Conservation (phyloP, 2,113 vertebrate species). For the Psophia crepitans region DNA sequence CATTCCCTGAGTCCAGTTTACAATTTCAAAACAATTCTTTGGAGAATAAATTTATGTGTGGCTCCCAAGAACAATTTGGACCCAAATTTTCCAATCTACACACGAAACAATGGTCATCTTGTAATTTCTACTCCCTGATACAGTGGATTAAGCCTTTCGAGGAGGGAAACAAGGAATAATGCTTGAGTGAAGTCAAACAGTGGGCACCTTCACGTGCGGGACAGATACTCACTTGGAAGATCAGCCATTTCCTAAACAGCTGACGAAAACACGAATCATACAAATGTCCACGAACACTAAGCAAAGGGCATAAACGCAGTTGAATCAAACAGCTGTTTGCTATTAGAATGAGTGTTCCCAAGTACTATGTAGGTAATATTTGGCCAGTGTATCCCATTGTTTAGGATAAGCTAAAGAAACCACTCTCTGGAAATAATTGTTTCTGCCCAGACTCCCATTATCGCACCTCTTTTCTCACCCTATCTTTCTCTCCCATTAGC, state of each 20-base stretch:
- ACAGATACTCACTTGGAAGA: not conserved
- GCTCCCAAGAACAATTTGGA: not conserved
- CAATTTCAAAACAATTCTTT: not conserved
- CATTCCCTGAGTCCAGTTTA: not conserved
- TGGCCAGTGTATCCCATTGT: not conserved
- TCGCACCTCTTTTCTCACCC: not conserved
- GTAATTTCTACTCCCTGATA: not conserved
- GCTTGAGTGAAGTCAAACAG: not conserved
- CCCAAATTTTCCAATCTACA: not conserved
- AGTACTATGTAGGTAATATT: not conserved
- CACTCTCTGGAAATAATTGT: not conserved
- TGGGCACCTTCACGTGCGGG: not conserved
- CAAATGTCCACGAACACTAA: not conserved
- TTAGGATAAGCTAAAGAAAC: not conserved
- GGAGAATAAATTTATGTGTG: not conserved
- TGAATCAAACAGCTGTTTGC: not conserved
- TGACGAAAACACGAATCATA: not conserved
- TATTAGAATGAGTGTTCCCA: not conserved
- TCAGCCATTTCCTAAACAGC: not conserved
- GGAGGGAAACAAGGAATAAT: not conserved
- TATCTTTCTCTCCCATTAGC: conserved; percentile 1
- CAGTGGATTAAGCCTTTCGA: not conserved
- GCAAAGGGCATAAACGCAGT: not conserved
- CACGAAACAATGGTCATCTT: not conserved
- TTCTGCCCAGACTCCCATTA: not conserved